These are phyloP conservation scores for Rhinopomastus cyanomelas DNA, from an alignment of 2,113 vertebrate genomes.

Conservation along the genomic window DNA sequence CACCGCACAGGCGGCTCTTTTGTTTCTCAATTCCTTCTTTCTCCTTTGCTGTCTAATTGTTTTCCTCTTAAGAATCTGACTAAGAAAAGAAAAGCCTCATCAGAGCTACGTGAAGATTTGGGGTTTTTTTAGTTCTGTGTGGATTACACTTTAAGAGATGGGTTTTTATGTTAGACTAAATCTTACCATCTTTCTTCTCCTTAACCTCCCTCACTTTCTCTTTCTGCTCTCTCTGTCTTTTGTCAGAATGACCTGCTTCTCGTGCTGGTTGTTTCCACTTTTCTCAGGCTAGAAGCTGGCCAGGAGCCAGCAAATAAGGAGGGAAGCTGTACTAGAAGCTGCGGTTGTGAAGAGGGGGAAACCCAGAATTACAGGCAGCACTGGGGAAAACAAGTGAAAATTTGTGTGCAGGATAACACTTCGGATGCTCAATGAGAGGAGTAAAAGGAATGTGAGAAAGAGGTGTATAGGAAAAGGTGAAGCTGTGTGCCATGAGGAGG, in stretches of 20 bases:
- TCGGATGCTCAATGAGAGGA: background rate
- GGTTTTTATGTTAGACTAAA: background rate
- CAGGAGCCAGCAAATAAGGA: conserved; percentile 35
- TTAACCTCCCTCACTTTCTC: conserved; percentile 41
- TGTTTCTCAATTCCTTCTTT: conserved; percentile 47
- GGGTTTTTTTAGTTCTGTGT: background rate
- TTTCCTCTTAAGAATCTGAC: conserved; percentile 17
- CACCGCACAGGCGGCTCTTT: conserved; percentile 35
- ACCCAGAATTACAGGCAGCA: background rate
- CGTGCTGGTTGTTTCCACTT: conserved; percentile 51
- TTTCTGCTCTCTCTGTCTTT: conserved; percentile 17
- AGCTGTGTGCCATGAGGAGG: background rate
- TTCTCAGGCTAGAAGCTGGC: conserved; percentile 61
- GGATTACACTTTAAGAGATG: background rate
- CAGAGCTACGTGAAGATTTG: conserved; percentile 12
- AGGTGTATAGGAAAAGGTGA: background rate
- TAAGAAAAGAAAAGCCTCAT: background rate
- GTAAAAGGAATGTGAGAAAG: background rate
- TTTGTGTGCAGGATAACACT: background rate
- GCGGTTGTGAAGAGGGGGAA: background rate
- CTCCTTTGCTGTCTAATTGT: conserved; percentile 40
- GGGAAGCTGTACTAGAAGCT: conserved; percentile 6
- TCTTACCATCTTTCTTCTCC: background rate
- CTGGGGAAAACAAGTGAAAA: conserved; percentile 3
- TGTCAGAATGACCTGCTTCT: conserved; percentile 63